Evolutionary conservation across 2,888 invertebrate genomes (phyloP).

Genomic region (Eupithecia dodoneata): DNA sequence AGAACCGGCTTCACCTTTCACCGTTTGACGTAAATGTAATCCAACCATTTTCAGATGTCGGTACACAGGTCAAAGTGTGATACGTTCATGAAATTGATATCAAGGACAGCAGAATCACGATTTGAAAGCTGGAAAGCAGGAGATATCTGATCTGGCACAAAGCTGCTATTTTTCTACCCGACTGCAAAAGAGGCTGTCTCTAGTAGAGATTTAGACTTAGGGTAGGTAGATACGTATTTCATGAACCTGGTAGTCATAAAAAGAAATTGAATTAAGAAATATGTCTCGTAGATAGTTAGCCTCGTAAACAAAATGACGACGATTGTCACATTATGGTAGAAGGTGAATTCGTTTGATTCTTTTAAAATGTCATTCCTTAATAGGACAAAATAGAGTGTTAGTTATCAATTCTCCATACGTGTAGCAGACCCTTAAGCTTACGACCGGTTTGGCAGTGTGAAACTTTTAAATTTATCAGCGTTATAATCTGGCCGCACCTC

Average conservation of each 20-base stretch:
- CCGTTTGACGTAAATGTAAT: constrained; percentile 52
- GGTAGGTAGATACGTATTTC: background rate
- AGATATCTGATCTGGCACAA: background rate
- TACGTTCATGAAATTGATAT: constrained; percentile 7
- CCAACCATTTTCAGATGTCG: constrained; percentile 25
- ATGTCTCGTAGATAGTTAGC: background rate
- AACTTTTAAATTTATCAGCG: constrained; percentile 35
- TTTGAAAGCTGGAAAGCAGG: background rate
- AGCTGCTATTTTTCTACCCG: background rate
- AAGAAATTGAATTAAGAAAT: background rate
- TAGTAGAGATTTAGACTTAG: background rate
- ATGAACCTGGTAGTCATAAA: background rate
- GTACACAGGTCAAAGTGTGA: constrained; percentile 12
- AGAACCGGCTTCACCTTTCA: constrained; percentile 51
- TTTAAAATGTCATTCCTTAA: background rate
- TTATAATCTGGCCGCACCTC: constrained; percentile 44
- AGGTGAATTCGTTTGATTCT: background rate
- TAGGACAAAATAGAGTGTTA: background rate
- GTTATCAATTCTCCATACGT: background rate
- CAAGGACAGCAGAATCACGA: background rate
- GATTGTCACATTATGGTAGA: background rate
- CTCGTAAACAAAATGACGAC: background rate
- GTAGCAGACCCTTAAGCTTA: background rate
- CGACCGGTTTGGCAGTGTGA: constrained; percentile 7
- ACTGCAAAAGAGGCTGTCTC: background rate